Conservation (phyloP, 2,888 invertebrate species). For the Fragum fragum region DNA sequence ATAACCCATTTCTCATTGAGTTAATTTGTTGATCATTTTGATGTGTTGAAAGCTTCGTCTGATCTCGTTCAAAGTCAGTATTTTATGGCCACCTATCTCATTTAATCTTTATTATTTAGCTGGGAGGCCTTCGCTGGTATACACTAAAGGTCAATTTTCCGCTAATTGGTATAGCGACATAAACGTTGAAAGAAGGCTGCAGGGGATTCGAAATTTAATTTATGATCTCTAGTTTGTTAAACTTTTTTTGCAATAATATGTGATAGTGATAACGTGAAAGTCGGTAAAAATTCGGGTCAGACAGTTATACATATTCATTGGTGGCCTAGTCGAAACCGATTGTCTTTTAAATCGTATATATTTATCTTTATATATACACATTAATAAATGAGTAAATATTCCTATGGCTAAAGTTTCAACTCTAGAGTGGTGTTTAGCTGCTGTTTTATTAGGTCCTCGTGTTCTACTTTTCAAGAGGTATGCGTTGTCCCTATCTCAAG, state of each 20-base stretch:
- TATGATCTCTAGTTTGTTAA: conserved; percentile 14
- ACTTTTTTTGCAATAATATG: neutral
- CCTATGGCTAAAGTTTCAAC: no score
- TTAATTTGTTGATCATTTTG: conserved; percentile 11
- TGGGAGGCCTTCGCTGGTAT: conserved; percentile 25
- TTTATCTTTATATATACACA: no score
- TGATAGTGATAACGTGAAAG: no score
- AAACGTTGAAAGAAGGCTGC: conserved; percentile 19
- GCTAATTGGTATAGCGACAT: conserved; percentile 56
- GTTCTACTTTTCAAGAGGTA: no score
- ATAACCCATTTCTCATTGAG: conserved; percentile 17
- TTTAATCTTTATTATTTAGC: conserved; percentile 36
- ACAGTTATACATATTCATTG: no score
- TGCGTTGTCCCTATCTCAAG: no score
- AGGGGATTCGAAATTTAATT: conserved; percentile 28
- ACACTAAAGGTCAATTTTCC: conserved; percentile 63
- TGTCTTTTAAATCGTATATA: no score
- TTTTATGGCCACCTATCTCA: conserved; percentile 30
- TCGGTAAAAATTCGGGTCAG: no score
- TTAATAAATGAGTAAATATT: no score
- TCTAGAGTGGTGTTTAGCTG: no score
- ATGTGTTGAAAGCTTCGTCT: conserved; percentile 1
- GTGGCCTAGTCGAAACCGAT: no score
- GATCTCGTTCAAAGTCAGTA: conserved; percentile 15
- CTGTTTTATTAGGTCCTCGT: no score